Evolutionary conservation across 2,113 vertebrate genomes (phyloP).

Genomic region (Myiagra hebetior): DNA sequence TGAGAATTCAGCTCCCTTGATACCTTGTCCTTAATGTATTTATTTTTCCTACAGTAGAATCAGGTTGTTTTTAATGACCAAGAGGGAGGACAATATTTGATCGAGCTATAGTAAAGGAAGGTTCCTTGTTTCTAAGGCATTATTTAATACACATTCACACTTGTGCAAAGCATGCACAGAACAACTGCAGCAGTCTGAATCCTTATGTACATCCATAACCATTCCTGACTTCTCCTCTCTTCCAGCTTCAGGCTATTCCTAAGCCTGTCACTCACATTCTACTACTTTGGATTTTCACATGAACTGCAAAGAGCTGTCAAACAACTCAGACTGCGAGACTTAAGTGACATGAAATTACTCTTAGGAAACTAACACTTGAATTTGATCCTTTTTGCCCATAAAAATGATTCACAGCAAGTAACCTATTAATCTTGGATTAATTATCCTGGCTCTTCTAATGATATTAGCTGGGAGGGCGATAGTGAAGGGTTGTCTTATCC

Average conservation of each 20-base stretch:
- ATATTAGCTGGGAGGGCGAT: neutral
- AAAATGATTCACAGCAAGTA: constrained; percentile 31
- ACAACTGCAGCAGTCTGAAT: neutral
- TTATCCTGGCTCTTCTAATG: neutral
- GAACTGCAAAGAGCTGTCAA: neutral
- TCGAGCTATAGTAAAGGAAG: neutral
- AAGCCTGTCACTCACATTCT: neutral
- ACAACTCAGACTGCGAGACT: neutral
- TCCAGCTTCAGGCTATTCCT: neutral
- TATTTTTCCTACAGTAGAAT: neutral
- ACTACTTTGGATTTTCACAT: neutral
- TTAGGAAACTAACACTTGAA: neutral
- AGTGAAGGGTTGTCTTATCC: neutral
- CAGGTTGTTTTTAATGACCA: neutral
- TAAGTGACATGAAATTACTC: neutral
- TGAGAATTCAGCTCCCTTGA: neutral
- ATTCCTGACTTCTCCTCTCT: neutral
- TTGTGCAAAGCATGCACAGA: neutral
- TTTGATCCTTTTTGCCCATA: neutral
- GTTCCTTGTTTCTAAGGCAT: neutral
- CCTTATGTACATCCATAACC: neutral
- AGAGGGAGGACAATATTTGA: neutral
- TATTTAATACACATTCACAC: neutral
- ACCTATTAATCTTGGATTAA: constrained; percentile 23
- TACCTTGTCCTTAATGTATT: neutral